phyloP scores from a whole-genome alignment of 1,140 invertebrate genomes.

The Dinoponera quadriceps region DNA sequence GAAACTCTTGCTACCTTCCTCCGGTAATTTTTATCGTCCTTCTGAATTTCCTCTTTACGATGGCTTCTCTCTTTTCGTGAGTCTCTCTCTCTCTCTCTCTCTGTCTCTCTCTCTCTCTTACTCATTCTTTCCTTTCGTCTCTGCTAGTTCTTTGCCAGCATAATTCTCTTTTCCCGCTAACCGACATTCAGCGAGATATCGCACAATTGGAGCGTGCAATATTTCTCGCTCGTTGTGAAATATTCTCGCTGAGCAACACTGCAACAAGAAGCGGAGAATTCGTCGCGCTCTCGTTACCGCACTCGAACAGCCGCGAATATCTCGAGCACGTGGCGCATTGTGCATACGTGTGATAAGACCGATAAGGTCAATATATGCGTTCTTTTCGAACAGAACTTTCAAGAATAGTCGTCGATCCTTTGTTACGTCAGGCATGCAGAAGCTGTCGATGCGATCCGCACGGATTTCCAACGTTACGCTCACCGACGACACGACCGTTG shows the following conservation, averaged over 20 bases:
- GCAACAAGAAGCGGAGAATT: not conserved
- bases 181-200: no score
- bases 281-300: not conserved
- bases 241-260: not conserved
- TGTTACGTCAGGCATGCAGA: not conserved
- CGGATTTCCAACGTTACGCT: not conserved
- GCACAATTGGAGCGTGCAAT: not conserved
- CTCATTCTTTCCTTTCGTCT: no score
- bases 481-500: not conserved
- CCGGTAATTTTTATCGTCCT: no score
- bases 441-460: constrained; percentile 1
- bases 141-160: no score
- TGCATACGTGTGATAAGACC: constrained; percentile 6
- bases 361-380: constrained; percentile 25
- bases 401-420: constrained; percentile 3
- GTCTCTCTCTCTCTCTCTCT: no score
- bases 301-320: constrained; percentile 28
- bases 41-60: no score
- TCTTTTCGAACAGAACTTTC: constrained; percentile 6
- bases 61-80: no score
- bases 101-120: no score
- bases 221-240: not conserved
- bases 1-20: no score
- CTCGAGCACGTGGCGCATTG: not conserved
- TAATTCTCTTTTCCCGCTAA: no score